These are phyloP conservation scores for Xiphorhynchus erythropygius DNA, from an alignment of 2,797 vertebrate species.

Conservation along the genomic window DNA sequence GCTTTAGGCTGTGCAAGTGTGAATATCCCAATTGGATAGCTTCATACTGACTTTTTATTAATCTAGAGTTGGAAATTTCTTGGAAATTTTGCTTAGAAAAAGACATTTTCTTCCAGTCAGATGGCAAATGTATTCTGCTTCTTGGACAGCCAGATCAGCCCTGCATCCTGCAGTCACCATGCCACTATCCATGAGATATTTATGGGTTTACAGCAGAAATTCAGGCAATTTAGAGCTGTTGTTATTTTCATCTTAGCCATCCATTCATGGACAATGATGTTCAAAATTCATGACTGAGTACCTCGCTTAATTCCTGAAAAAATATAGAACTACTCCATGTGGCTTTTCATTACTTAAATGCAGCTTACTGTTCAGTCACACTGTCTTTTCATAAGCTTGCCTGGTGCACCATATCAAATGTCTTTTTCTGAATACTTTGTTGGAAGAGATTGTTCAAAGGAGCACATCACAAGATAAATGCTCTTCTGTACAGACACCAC, in stretches of 20 bases:
- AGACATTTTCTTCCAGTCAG: neutral
- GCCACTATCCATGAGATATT: fast-evolving
- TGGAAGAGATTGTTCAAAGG: neutral
- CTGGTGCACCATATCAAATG: neutral
- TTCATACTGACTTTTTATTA: neutral
- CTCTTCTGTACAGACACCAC: neutral
- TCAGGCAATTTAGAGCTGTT: neutral
- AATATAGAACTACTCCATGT: neutral
- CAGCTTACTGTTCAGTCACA: neutral
- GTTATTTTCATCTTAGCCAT: neutral
- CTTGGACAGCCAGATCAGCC: neutral
- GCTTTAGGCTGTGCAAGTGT: neutral
- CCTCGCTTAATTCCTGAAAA: neutral
- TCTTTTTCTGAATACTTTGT: neutral
- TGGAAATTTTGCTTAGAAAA: neutral
- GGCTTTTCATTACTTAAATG: neutral
- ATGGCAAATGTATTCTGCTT: neutral
- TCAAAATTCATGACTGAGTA: neutral
- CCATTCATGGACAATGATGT: neutral
- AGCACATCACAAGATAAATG: neutral
- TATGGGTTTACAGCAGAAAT: neutral
- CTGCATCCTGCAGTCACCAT: fast-evolving
- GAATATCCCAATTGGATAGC: neutral
- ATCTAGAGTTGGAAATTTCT: neutral
- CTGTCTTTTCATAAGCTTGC: neutral